Percentiles rank a stretch among this genome's conserved stretches.
Conservation (phyloP, 92 coral and sea anemone species). For the Siderastrea radians region DNA sequence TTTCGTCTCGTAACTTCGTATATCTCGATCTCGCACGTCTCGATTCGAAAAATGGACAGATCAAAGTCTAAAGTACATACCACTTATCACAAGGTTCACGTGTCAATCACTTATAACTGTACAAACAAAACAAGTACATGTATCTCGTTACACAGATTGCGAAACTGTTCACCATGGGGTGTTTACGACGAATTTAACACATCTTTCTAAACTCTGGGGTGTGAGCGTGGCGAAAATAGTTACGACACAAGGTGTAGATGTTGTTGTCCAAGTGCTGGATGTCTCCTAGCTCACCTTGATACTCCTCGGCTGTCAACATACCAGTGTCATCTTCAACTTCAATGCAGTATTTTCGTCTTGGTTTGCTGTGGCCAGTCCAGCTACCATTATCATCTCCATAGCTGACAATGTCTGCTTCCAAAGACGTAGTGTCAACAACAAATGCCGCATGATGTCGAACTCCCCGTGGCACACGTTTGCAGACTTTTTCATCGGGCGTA, state of each 20-base stretch:
- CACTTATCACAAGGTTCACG: too few species aligned
- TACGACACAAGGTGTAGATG: conserved; percentile 61
- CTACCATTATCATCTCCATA: conserved; percentile 73
- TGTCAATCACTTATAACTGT: too few species aligned
- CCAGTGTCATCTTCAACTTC: conserved; percentile 58
- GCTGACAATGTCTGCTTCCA: conserved; percentile 28
- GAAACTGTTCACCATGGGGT: too few species aligned
- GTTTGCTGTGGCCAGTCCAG: conserved; percentile 71
- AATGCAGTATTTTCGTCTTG: conserved; percentile 57
- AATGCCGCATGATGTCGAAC: conserved; percentile 48
- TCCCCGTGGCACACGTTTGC: conserved; percentile 49
- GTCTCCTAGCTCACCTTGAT: not conserved
- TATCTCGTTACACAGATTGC: too few species aligned
- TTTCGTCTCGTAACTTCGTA: too few species aligned
- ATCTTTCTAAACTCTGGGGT: conserved; percentile 63
- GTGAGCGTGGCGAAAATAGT: conserved; percentile 62
- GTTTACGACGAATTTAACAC: too few species aligned
- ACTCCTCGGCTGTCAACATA: conserved; percentile 4
- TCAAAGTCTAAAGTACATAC: too few species aligned
- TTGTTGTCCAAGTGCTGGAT: conserved; percentile 22
- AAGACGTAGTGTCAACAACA: conserved; percentile 35
- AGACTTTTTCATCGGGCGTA: conserved; percentile 13
- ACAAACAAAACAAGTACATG: too few species aligned
- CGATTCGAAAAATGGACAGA: too few species aligned
- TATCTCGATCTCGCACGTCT: too few species aligned